These are phyloP conservation scores for Thoracochromis brauschi DNA, from an alignment of 2,113 vertebrate genomes.

Conservation along the genomic window DNA sequence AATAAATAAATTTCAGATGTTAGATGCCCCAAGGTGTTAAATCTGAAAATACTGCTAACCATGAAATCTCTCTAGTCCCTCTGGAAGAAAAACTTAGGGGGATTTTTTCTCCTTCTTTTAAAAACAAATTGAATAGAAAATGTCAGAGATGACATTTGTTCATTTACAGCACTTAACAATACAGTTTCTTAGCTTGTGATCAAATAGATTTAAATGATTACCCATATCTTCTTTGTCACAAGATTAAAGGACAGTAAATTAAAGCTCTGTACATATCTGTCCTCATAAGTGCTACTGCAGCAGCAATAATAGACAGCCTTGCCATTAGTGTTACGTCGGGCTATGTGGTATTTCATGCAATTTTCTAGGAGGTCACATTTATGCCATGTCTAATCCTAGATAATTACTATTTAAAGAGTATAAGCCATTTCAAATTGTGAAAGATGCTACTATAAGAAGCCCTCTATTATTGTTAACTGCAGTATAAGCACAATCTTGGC, in stretches of 20 bases:
- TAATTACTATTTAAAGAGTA: constrained; percentile 67
- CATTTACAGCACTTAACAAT: background rate
- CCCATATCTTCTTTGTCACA: constrained; percentile 9
- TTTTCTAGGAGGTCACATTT: constrained; percentile 61
- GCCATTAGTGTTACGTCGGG: constrained; percentile 48
- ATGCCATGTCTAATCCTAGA: constrained; percentile 69
- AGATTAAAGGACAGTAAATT: constrained; percentile 32
- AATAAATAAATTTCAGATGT: constrained; percentile 3
- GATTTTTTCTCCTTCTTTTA: background rate
- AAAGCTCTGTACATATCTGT: constrained; percentile 33
- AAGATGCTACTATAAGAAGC: constrained; percentile 35
- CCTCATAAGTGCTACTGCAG: constrained; percentile 33
- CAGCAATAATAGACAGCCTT: constrained; percentile 51
- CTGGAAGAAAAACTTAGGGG: background rate
- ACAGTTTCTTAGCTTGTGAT: background rate
- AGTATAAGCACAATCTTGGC: background rate
- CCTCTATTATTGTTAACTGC: constrained; percentile 8
- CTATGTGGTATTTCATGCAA: constrained; percentile 64
- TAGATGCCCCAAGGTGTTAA: background rate
- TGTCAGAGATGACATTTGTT: background rate
- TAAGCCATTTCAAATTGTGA: constrained; percentile 63
- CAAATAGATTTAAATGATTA: constrained; percentile 26
- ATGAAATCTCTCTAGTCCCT: constrained; percentile 14
- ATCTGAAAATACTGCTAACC: constrained; percentile 34
- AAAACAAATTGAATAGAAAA: background rate